These are phyloP conservation scores for Macroglossus sobrinus DNA, from an alignment of 2,113 vertebrate genomes.

Conservation along the genomic window DNA sequence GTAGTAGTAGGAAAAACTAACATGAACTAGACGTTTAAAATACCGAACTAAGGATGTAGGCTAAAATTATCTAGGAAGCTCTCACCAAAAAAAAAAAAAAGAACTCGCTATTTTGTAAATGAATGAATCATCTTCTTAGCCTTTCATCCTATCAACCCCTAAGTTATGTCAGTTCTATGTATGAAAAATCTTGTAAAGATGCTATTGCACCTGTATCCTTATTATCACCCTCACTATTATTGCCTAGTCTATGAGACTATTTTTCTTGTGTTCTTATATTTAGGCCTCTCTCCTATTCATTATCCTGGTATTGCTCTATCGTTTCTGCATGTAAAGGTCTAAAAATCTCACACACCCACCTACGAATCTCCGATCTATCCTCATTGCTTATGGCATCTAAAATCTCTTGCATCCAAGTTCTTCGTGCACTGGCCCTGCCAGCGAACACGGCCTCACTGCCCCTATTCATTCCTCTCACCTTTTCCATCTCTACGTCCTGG, in stretches of 20 bases:
- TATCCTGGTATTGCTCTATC: background rate
- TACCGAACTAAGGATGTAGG: background rate
- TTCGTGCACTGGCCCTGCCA: background rate
- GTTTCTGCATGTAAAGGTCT: background rate
- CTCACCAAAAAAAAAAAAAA: background rate
- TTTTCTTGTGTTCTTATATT: background rate
- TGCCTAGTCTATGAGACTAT: background rate
- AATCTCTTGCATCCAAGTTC: background rate
- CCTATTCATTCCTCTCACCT: background rate
- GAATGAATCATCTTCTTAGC: background rate
- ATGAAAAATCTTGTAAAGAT: background rate
- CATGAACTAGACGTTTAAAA: background rate
- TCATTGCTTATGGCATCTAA: background rate
- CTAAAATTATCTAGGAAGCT: background rate
- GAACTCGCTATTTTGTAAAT: background rate
- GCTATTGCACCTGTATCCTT: background rate
- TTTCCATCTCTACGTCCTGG: background rate
- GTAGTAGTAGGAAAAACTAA: background rate
- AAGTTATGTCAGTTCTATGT: background rate
- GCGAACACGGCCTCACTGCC: rapidly evolving
- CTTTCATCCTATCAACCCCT: background rate
- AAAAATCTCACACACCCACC: background rate
- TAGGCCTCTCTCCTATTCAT: background rate
- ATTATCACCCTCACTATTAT: background rate
- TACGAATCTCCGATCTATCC: background rate